These are phyloP conservation scores for Paracentrotus lividus DNA, from an alignment of 53 echinoderm and acorn worm species.

Conservation along the genomic window DNA sequence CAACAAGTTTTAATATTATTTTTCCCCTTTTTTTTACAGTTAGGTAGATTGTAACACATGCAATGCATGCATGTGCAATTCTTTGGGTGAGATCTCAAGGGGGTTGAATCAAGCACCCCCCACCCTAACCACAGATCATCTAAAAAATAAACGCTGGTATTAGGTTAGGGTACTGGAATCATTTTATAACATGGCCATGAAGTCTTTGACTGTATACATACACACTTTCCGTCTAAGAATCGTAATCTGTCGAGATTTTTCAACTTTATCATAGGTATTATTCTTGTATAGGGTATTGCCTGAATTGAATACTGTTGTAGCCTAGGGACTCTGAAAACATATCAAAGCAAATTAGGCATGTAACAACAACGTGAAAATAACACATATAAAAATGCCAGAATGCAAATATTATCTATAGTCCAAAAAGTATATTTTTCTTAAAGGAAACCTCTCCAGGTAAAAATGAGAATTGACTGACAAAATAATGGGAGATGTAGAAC, in stretches of 20 bases:
- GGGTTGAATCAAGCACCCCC: background rate
- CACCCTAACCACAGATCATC: background rate
- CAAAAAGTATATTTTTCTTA: background rate
- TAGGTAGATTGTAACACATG: background rate
- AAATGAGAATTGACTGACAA: background rate
- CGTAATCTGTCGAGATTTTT: background rate
- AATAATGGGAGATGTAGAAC: background rate
- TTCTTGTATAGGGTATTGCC: background rate
- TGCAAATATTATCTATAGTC: background rate
- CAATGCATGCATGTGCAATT: background rate
- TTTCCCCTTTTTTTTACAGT: background rate
- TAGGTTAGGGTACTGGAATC: background rate
- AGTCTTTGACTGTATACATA: background rate
- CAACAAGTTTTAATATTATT: background rate
- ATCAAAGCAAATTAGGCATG: background rate
- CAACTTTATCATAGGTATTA: background rate
- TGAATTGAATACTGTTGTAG: background rate
- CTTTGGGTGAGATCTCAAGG: background rate
- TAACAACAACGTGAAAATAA: background rate
- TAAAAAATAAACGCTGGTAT: background rate
- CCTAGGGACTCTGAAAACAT: background rate
- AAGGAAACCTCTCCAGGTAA: background rate
- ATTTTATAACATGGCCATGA: background rate
- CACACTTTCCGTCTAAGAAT: background rate
- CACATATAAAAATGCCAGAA: background rate